Conservation (phyloP, 2,113 vertebrate genomes). For the Ptyas mucosa region DNA sequence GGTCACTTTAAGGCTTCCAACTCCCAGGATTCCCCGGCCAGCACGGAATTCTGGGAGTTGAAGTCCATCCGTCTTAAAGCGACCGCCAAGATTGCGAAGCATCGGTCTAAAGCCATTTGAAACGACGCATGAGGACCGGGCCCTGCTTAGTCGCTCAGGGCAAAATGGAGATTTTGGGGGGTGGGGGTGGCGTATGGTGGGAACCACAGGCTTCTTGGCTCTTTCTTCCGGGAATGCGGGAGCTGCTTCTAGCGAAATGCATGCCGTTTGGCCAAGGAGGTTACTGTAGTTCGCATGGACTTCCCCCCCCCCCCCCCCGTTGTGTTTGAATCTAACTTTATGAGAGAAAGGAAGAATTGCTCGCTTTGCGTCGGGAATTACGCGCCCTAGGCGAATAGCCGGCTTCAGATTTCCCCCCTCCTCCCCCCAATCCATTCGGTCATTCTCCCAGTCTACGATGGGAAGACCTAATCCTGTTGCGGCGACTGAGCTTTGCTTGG, state of each 20-base stretch:
- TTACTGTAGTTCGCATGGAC: background rate
- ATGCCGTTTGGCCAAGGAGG: background rate
- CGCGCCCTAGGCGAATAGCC: background rate
- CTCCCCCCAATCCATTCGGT: background rate
- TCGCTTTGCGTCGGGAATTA: background rate
- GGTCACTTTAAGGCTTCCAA: background rate
- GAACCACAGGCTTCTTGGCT: background rate
- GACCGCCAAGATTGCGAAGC: background rate
- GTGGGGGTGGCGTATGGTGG: background rate
- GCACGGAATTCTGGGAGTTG: background rate
- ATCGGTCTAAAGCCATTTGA: background rate
- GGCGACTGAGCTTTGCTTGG: background rate
- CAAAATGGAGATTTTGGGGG: background rate
- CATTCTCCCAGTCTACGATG: background rate
- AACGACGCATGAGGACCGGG: background rate
- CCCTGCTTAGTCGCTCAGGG: background rate
- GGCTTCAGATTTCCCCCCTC: background rate
- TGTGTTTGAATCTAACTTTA: background rate
- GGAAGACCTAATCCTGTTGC: background rate
- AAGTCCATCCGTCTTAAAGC: background rate
- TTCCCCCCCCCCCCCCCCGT: accelerated
- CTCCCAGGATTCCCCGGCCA: background rate
- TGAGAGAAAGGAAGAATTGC: background rate
- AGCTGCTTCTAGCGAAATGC: background rate
- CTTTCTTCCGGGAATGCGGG: background rate